Evolutionary conservation across 2,888 invertebrate genomes (phyloP), one percentile per base, ranked within the genome.

Genomic region (Agriopis aurantiaria): DNA sequence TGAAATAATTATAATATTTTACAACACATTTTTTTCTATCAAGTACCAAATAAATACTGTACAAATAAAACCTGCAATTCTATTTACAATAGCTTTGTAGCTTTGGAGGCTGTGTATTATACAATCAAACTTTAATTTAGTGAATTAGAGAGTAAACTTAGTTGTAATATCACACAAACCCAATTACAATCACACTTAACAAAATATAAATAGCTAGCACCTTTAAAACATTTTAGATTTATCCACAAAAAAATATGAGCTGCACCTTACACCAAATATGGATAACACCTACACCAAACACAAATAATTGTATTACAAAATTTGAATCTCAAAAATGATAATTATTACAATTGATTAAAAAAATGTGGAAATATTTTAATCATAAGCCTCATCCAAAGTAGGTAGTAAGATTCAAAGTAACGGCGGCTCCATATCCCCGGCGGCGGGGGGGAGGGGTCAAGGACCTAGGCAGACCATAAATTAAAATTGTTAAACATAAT

Each of bases 1-100:
- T 49, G 7, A n/a, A 49, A 49, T 8, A 14, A 49, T 14, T 49
- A 8, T 49, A 48, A 11, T 48, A 48, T 6, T 57, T 48, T 58
- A 51, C 56, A 43, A 33, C 59, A 64, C 33, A 60, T 8, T 52
- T 48, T 23, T 7, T 70, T 68, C 52, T 51, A 46, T 62, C 46
- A 60, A 5, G 33, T 33, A 33, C 43, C n/a, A 59, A 45, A 49
- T 65, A 69, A 59, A 49, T 53, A 69, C 62, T 66, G 58, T 62
- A 62, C 70, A 66, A 65, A 8, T 9, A 43, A 43, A 43, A 72
- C 67, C 68, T 71, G 76, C 71, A 72, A 73, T 75, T 75, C 67
- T 76, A 71, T 71, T 77, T 78, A 83, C 80, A 80, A 81, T 65
- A 65, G 55, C 64, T 48, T 58, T 57, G 45, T 71, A 71, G 71